Evolutionary conservation across 1,140 invertebrate species (phyloP).

Genomic region (Eulimnadia texana): DNA sequence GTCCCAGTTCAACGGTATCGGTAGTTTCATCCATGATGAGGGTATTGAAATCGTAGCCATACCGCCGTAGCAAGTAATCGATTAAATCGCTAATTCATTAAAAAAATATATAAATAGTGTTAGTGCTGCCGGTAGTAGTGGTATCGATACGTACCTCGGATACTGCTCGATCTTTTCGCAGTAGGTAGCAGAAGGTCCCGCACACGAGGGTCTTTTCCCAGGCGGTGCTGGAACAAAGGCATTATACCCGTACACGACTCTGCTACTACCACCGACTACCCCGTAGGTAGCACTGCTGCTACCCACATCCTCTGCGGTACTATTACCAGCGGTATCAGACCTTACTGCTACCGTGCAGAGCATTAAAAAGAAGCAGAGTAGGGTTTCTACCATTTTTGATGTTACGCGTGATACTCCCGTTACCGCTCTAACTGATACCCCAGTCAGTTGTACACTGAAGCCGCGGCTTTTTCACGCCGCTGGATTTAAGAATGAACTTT

Average conservation of each 20-base stretch:
- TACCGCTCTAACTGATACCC: too few species aligned
- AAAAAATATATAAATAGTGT: background rate
- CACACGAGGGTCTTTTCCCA: conserved; percentile 59
- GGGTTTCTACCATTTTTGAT: background rate
- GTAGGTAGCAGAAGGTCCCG: conserved; percentile 60
- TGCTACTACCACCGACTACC: background rate
- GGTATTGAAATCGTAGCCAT: conserved; percentile 53
- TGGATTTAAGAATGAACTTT: background rate
- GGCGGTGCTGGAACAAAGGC: conserved; percentile 57
- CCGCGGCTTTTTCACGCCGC: background rate
- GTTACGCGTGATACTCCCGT: background rate
- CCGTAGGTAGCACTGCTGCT: background rate
- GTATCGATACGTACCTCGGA: conserved; percentile 47
- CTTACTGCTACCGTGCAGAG: background rate
- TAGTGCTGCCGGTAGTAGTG: background rate
- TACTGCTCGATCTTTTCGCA: conserved; percentile 65
- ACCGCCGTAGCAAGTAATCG: conserved; percentile 56
- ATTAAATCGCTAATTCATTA: conserved; percentile 50
- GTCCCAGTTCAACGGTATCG: conserved; percentile 27
- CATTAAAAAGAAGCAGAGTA: background rate
- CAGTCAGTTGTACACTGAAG: background rate
- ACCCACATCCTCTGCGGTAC: background rate
- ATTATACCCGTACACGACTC: background rate
- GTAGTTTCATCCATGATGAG: conserved; percentile 52
- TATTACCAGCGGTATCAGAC: background rate